These are phyloP conservation scores for Corbicula japonica DNA, from an alignment of 2,888 invertebrate species.

Conservation along the genomic window DNA sequence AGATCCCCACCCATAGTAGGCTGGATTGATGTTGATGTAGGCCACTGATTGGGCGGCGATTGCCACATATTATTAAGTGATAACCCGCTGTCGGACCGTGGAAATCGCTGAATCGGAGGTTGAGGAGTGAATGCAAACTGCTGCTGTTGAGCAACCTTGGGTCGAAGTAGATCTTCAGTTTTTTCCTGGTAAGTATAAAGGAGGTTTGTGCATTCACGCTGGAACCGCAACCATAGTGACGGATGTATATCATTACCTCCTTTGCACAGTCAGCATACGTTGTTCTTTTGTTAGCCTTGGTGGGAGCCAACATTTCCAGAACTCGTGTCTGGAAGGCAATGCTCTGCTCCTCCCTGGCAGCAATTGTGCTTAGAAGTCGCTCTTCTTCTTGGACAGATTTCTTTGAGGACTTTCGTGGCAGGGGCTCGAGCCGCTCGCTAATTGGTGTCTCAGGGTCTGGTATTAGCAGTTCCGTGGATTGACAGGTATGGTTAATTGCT, in stretches of 20 bases:
- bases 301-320: slow-evolving; percentile 46
- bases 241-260: slow-evolving; percentile 44
- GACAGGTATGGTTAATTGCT: slow-evolving; percentile 15
- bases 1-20: slow-evolving; percentile 29
- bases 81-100: slow-evolving; percentile 10
- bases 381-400: slow-evolving; percentile 43
- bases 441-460: slow-evolving; percentile 32
- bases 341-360: slow-evolving; percentile 41
- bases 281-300: slow-evolving; percentile 45
- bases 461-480: slow-evolving; percentile 9
- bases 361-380: slow-evolving; percentile 40
- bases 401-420: slow-evolving; percentile 23
- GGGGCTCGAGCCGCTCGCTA: slow-evolving; percentile 39
- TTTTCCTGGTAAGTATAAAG: slow-evolving; percentile 47
- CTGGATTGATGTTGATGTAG: slow-evolving; percentile 26
- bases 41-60: slow-evolving; percentile 38
- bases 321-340: slow-evolving; percentile 42
- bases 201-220: slow-evolving; percentile 39
- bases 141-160: slow-evolving; percentile 7
- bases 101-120: slow-evolving; percentile 4
- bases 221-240: slow-evolving; percentile 48
- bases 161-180: slow-evolving; percentile 27
- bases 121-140: slow-evolving; percentile 5
- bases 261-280: slow-evolving; percentile 41
- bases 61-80: slow-evolving; percentile 26